Evolutionary conservation across 64 coral and sea anemone species (phyloP).

Genomic region (Pocillopora damicornis): DNA sequence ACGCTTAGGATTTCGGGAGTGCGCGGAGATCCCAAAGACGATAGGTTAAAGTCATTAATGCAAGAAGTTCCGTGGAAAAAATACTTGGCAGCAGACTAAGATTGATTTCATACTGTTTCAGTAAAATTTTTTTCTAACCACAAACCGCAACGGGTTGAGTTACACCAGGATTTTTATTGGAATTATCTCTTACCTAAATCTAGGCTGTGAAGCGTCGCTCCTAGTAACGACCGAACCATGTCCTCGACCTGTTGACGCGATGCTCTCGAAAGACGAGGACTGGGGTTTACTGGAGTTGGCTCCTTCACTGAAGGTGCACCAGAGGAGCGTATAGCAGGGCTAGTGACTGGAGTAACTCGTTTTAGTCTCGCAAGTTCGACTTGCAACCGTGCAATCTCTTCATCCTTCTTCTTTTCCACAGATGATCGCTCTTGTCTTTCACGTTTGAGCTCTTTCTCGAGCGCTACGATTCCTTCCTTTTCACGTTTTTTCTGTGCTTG

Average conservation of each 20-base stretch:
- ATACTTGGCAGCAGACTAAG: too few relatives aligned
- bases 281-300: not conserved
- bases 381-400: conserved; percentile 51
- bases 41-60: not conserved
- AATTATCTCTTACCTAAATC: not conserved
- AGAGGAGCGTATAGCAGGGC: conserved; percentile 4
- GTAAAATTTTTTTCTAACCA: too few relatives aligned
- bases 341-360: not conserved
- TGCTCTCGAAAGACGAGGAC: not conserved
- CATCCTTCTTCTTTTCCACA: conserved; percentile 56
- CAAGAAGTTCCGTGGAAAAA: too few relatives aligned
- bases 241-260: conserved; percentile 7
- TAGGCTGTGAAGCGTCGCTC: conserved; percentile 11
- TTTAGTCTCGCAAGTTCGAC: conserved; percentile 33
- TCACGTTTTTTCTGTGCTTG: conserved; percentile 37
- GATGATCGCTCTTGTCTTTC: conserved; percentile 33
- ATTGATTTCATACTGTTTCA: too few relatives aligned
- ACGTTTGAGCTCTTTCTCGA: conserved; percentile 51
- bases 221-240: conserved; percentile 24
- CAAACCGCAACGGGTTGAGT: not conserved
- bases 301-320: not conserved
- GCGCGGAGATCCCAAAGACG: not conserved
- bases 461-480: conserved; percentile 40
- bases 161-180: not conserved
- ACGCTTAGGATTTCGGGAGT: not conserved